phyloP scores from a whole-genome alignment of 2,888 invertebrate species.

The Sesia apiformis region DNA sequence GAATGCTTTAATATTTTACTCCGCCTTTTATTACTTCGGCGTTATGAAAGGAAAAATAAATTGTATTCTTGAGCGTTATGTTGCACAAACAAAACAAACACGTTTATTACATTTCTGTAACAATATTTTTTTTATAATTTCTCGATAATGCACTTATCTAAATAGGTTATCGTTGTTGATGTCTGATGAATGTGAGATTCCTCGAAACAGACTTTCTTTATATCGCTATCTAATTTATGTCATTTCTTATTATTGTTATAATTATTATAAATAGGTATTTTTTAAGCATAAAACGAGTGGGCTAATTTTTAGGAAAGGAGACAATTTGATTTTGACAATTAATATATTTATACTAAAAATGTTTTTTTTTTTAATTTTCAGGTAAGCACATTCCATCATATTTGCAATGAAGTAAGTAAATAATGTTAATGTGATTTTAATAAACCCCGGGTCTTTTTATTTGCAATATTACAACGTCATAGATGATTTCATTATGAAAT shows the following conservation, averaged over 20 bases:
- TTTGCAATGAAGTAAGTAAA: too few relatives aligned
- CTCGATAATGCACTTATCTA: too few relatives aligned
- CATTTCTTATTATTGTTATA: too few relatives aligned
- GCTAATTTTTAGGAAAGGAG: too few relatives aligned
- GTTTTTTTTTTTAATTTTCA: neutral
- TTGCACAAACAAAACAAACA: neutral
- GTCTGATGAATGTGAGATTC: too few relatives aligned
- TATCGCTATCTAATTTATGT: too few relatives aligned
- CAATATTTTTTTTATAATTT: neutral
- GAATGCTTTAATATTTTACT: constrained; percentile 29
- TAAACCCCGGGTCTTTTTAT: too few relatives aligned
- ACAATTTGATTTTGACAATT: neutral
- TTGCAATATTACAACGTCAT: neutral
- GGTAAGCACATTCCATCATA: neutral
- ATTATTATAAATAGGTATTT: too few relatives aligned
- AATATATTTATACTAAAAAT: neutral
- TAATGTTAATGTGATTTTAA: too few relatives aligned
- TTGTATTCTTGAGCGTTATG: neutral
- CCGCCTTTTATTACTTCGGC: constrained; percentile 22
- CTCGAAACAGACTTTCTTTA: too few relatives aligned
- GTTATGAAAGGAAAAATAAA: constrained; percentile 21
- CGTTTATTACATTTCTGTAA: neutral
- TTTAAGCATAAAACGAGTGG: too few relatives aligned
- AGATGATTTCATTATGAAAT: constrained; percentile 10
- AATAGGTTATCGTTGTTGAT: too few relatives aligned